Conservation (phyloP, 1,140 invertebrate genomes). For the Pararge aegeria region DNA sequence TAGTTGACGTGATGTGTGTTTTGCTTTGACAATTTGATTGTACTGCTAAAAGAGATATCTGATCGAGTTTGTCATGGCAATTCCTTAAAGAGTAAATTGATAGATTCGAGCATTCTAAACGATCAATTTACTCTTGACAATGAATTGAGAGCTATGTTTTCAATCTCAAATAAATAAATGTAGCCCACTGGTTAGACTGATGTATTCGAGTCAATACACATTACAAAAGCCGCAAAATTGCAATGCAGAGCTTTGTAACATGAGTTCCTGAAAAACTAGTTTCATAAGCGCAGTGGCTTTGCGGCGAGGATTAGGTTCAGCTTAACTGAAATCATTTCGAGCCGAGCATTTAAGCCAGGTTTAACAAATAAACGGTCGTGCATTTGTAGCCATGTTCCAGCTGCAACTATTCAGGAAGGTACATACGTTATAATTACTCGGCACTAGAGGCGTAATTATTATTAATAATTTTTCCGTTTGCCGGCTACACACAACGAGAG, state of each 20-base stretch:
- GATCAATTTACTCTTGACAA: too few species aligned
- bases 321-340: background rate
- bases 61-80: too few species aligned
- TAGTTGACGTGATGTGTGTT: too few species aligned
- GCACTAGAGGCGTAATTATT: constrained; percentile 61
- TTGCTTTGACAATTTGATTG: too few species aligned
- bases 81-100: too few species aligned
- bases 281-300: constrained; percentile 1
- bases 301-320: constrained; percentile 10
- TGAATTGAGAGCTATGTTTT: too few species aligned
- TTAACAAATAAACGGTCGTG: background rate
- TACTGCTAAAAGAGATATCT: too few species aligned
- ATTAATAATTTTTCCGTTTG: constrained; percentile 68
- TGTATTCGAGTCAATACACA: too few species aligned
- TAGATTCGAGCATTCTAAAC: too few species aligned
- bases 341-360: background rate
- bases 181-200: too few species aligned
- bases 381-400: constrained; percentile 10
- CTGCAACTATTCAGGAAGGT: constrained; percentile 18
- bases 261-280: constrained; percentile 1
- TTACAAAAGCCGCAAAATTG: too few species aligned
- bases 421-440: constrained; percentile 49
- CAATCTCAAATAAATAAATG: too few species aligned
- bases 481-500: constrained; percentile 45
- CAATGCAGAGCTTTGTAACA: background rate